phyloP scores from a whole-genome alignment of 2,797 vertebrate species.

The Aphelocoma californica region DNA sequence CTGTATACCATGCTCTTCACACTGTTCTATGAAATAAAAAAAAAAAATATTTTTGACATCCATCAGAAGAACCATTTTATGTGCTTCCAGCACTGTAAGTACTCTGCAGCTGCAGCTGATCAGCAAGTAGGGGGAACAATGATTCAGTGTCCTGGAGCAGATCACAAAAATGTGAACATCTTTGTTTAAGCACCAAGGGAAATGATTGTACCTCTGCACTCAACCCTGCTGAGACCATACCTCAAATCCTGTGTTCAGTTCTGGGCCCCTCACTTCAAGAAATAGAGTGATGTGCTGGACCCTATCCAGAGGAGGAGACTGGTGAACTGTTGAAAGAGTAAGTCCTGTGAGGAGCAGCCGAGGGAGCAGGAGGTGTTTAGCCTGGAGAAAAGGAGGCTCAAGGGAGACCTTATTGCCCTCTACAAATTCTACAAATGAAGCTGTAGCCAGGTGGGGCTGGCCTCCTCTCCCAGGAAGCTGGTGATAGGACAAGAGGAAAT shows the following conservation, averaged over 20 bases:
- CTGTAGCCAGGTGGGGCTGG: rapidly evolving
- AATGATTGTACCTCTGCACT: not conserved
- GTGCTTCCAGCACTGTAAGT: not conserved
- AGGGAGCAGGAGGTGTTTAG: not conserved
- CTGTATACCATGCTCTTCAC: not conserved
- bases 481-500: not conserved
- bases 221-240: not conserved
- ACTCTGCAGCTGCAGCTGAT: not conserved
- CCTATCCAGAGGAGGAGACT: not conserved
- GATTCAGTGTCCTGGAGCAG: not conserved
- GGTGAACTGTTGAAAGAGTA: not conserved
- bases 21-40: not conserved
- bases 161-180: not conserved
- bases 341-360: not conserved
- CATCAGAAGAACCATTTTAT: not conserved
- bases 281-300: not conserved
- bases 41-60: not conserved
- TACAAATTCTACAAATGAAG: no score
- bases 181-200: not conserved
- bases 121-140: not conserved
- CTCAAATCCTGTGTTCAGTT: not conserved
- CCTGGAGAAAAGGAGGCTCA: not conserved
- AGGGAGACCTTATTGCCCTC: not conserved
- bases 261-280: not conserved
- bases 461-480: not conserved